A percentile compares a stretch with the other conserved stretches of the same genome.
phyloP scores from a whole-genome alignment of 2,797 vertebrate genomes.

The Martes flavigula region DNA sequence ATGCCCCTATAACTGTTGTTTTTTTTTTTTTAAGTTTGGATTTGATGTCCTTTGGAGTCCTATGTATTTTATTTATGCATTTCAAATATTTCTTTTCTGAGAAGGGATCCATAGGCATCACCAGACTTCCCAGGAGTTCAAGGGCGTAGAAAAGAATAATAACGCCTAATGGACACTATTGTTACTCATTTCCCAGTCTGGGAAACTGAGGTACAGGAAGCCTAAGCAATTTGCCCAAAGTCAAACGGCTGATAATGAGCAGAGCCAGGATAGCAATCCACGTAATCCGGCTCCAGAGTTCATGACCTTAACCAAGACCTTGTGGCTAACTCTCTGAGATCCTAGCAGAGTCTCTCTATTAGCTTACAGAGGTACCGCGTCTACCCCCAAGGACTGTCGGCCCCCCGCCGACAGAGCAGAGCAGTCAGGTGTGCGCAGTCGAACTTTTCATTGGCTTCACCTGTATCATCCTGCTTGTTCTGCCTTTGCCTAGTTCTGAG shows the following conservation, averaged over 20 bases:
- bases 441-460: background rate
- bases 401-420: accelerated
- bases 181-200: background rate
- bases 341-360: background rate
- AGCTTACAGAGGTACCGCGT: accelerated
- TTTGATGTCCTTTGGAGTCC: background rate
- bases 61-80: background rate
- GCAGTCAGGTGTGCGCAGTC: background rate
- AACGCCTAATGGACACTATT: background rate
- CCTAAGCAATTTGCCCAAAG: background rate
- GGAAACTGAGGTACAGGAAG: background rate
- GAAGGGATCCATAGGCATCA: background rate
- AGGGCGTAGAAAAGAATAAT: background rate
- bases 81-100: background rate
- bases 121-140: background rate
- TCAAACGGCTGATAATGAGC: background rate
- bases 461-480: background rate
- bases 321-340: background rate
- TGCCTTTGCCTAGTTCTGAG: background rate
- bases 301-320: background rate
- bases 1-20: background rate
- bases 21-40: background rate
- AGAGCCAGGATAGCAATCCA: background rate
- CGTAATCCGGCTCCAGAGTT: background rate
- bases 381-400: accelerated